Conservation (phyloP, 35 echinoderm and acorn worm species). For the Apostichopus parvimensis region DNA sequence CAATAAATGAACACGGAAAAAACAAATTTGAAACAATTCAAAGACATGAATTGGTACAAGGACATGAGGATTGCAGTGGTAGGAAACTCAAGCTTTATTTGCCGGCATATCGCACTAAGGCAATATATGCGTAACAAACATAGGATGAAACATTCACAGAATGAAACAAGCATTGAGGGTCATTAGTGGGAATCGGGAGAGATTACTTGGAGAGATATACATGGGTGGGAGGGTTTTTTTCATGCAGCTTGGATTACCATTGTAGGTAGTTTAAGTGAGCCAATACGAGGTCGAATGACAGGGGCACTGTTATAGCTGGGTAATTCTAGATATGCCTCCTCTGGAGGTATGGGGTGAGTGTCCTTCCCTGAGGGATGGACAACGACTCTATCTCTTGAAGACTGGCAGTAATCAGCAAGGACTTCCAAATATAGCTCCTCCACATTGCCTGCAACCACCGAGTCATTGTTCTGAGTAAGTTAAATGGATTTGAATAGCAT, state of each 20-base stretch:
- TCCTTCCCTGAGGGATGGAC: too few relatives aligned
- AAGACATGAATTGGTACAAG: too few relatives aligned
- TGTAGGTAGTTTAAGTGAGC: conserved; percentile 30
- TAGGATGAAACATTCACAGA: neutral
- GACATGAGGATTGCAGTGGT: too few relatives aligned
- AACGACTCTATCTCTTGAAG: neutral
- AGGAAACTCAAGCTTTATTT: too few relatives aligned
- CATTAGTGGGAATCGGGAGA: neutral
- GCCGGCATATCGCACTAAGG: too few relatives aligned
- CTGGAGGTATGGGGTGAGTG: neutral
- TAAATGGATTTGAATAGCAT: neutral
- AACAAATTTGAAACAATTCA: too few relatives aligned
- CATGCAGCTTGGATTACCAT: conserved; percentile 10
- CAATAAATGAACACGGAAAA: too few relatives aligned
- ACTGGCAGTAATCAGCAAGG: conserved; percentile 28
- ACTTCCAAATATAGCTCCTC: conserved; percentile 38
- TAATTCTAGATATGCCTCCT: conserved; percentile 6
- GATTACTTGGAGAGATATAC: neutral
- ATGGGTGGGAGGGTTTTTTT: neutral
- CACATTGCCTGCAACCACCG: neutral
- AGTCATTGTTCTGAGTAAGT: neutral
- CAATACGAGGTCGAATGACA: conserved; percentile 9
- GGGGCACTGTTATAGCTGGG: neutral
- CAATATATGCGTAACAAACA: too few relatives aligned
- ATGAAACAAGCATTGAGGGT: neutral